Conservation (phyloP, 2,113 vertebrate genomes). For the Aegithalos caudatus region DNA sequence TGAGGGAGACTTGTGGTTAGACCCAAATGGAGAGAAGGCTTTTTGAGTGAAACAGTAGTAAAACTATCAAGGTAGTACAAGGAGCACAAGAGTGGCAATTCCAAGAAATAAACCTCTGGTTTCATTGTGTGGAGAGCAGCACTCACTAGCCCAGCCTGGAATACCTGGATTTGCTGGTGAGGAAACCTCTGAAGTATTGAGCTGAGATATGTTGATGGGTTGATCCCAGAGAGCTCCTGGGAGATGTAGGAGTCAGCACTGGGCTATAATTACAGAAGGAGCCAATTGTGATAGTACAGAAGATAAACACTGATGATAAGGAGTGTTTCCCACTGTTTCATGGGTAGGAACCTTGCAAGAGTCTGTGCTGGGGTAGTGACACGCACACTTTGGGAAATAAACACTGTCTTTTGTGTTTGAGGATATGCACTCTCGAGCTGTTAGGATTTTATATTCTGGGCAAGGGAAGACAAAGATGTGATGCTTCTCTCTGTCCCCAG, state of each 20-base stretch:
- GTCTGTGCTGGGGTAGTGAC: background rate
- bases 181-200: background rate
- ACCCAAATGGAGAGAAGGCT: background rate
- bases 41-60: background rate
- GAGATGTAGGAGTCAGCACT: background rate
- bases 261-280: background rate
- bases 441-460: background rate
- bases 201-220: accelerated
- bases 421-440: background rate
- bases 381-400: accelerated
- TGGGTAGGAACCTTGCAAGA: background rate
- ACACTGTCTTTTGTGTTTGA: background rate
- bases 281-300: background rate
- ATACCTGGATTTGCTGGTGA: accelerated
- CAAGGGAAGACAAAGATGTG: background rate
- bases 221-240: background rate
- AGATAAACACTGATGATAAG: background rate
- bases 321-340: background rate
- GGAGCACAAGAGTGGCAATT: background rate
- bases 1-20: background rate
- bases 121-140: background rate
- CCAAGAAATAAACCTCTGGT: background rate
- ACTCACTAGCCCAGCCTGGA: accelerated
- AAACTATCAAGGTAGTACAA: background rate
- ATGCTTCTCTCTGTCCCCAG: conserved; percentile 58